These are phyloP conservation scores for Drosophila atroscutellata DNA, from an alignment of 2,888 invertebrate genomes.

Conservation along the genomic window DNA sequence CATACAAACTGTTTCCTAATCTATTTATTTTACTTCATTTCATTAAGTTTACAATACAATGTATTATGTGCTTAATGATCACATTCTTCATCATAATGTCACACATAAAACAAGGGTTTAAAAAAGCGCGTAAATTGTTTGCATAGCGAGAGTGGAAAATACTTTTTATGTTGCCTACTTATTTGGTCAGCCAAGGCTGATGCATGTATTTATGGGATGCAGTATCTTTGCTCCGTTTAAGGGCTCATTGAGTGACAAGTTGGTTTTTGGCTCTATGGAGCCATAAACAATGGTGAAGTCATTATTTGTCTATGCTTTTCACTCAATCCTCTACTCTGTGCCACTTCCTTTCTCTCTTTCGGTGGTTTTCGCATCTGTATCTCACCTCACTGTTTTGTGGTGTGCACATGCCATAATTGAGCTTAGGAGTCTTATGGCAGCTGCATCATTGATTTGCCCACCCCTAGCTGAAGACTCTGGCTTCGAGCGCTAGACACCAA, in stretches of 20 bases:
- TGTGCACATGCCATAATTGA: conserved; percentile 64
- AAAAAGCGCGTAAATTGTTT: conserved; percentile 31
- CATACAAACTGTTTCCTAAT: not conserved
- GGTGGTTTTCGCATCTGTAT: conserved; percentile 15
- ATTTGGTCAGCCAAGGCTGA: conserved; percentile 1
- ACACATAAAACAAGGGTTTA: not conserved
- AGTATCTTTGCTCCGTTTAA: conserved; percentile 6
- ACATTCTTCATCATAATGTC: not conserved
- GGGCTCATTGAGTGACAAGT: conserved; percentile 4
- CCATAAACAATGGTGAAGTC: conserved; percentile 47
- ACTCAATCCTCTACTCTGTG: not conserved
- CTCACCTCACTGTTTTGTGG: not conserved
- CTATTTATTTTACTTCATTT: not conserved
- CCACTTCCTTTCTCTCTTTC: conserved; percentile 11
- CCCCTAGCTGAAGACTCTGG: conserved; percentile 1
- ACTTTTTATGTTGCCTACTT: conserved; percentile 53
- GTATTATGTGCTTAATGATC: not conserved
- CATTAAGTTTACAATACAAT: not conserved
- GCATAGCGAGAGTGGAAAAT: not conserved
- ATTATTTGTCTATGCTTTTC: conserved; percentile 24
- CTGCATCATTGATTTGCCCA: conserved; percentile 76
- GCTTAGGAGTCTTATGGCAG: conserved; percentile 73
- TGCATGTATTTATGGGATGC: conserved; percentile 3
- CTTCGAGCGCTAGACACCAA: conserved; percentile 18
- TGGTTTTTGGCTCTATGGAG: conserved; percentile 29